Base-by-base conservation (phyloP, 2,113 vertebrate genomes). In the Rhea pennata region DNA sequence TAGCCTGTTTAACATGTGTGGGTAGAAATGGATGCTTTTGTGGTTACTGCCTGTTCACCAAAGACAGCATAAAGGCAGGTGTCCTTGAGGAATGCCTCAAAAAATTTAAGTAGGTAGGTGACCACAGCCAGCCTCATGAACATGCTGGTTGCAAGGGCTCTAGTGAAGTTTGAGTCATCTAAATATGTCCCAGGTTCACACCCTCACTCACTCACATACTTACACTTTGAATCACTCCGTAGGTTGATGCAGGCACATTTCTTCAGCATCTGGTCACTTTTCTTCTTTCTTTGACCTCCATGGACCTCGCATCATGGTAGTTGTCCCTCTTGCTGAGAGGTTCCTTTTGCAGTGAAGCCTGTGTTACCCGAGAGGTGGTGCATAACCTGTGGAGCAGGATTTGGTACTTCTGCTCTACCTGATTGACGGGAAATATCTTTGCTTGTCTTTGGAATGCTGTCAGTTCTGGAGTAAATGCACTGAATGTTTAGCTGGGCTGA, bases 241-340 rank as follows among this genome's bases (percentile, higher is more conserved):
- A 78, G 70, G 50, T 50, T 36, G 44, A 62, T 54, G 29, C 15
- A 66, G 61, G 23, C 17, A 48, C 1, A 1, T 54, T 84, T 88
- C 69, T 92, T 70, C 16, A 27, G 48, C 74, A 27, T 70, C 40
- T 39, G 53, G 39, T 58, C 7, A 15, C 21, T 93, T 48, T 72
- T 81, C 7, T 93, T 48, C 69, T 81, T 6, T 56, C 44, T 29
- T 73, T 23, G 12, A 59, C 3, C 27, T 77, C 22, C 31, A 54
- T 36, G 36, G 5, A 64, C 44, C 39, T 54, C 87, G 20, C 15
- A 19, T 8, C 3, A 0, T 33, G 36, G 26, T 56, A 31, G 22
- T 27, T 74, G 64, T 88, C 0, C 0, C 51, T 93, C 8, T 5
- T 0, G 9, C 1, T 3, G 10, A 51, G n/a, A 46, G 31, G 8